These are phyloP conservation scores for Philypnodon macrostomus DNA, from an alignment of 2,797 vertebrate species.

Conservation along the genomic window DNA sequence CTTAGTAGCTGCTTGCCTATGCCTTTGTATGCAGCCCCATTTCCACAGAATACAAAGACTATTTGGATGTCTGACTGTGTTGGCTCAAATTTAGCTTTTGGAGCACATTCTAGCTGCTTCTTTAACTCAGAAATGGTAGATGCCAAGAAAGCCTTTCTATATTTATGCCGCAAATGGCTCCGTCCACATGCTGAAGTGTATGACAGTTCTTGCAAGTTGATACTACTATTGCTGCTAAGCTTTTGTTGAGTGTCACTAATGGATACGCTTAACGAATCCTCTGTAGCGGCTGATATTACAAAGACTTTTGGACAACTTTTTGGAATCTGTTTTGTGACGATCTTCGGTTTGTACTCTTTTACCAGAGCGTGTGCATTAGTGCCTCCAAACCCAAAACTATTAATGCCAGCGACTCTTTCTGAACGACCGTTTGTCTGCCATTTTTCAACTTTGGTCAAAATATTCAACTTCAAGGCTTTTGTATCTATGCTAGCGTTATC, in stretches of 20 bases:
- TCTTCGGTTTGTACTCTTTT: slow-evolving; percentile 67
- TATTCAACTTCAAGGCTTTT: slow-evolving; percentile 72
- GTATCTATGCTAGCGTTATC: slow-evolving; percentile 73
- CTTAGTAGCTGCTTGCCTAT: slow-evolving; percentile 79
- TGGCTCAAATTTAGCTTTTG: slow-evolving; percentile 36
- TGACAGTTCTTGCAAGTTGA: slow-evolving; percentile 73
- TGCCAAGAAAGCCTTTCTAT: slow-evolving; percentile 76
- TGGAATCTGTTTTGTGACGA: slow-evolving; percentile 26
- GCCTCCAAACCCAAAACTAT: slow-evolving; percentile 89
- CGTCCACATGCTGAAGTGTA: slow-evolving; percentile 86
- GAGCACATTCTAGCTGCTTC: slow-evolving; percentile 56
- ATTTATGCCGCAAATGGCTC: slow-evolving; percentile 79
- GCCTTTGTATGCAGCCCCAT: slow-evolving; percentile 76
- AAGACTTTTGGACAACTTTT: slow-evolving; percentile 66
- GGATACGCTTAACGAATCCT: slow-evolving; percentile 69
- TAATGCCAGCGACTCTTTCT: slow-evolving; percentile 82
- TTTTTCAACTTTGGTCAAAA: slow-evolving; percentile 72
- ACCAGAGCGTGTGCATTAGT: slow-evolving; percentile 86
- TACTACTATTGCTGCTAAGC: slow-evolving; percentile 49
- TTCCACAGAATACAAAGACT: slow-evolving; percentile 87
- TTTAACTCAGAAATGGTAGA: slow-evolving; percentile 77
- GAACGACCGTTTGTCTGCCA: slow-evolving; percentile 73
- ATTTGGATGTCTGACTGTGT: slow-evolving; percentile 60
- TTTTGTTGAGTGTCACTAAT: slow-evolving; percentile 69
- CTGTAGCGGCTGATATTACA: slow-evolving; percentile 80